phyloP scores from a whole-genome alignment of 2,888 invertebrate species.

The Eulithis prunata region DNA sequence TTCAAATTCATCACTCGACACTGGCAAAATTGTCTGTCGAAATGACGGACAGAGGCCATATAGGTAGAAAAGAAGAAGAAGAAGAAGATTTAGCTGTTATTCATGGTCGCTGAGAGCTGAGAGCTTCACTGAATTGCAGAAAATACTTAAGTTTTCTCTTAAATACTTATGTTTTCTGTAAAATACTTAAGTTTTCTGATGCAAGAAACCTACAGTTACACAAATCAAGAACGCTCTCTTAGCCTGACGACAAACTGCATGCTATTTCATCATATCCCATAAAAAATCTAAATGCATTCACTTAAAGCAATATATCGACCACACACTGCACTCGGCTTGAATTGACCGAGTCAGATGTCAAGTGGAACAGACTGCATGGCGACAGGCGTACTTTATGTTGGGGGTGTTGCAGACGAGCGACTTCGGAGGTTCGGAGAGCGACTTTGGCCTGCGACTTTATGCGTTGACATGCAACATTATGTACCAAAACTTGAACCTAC shows the following conservation, averaged over 20 bases:
- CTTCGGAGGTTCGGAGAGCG: neutral
- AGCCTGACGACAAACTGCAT: conserved; percentile 1
- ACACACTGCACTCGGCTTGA: conserved; percentile 31
- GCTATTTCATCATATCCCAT: conserved; percentile 26
- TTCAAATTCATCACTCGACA: no score
- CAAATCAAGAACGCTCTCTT: neutral
- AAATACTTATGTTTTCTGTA: neutral
- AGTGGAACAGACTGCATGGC: conserved; percentile 34
- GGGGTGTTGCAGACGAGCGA: conserved; percentile 17
- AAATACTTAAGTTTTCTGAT: neutral
- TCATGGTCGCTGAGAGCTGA: no score
- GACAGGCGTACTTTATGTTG: conserved; percentile 19
- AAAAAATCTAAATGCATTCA: conserved; percentile 40
- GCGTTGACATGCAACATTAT: no score
- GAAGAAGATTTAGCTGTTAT: no score
- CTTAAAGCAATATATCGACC: conserved; percentile 33
- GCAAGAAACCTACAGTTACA: neutral
- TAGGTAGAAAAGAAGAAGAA: no score
- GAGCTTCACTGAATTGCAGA: no score
- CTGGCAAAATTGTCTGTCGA: no score
- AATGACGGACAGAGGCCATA: no score
- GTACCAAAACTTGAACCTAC: no score
- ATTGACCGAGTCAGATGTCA: conserved; percentile 34
- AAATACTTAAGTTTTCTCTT: no score
- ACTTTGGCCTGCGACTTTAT: neutral